Evolutionary conservation across 30 jellyfish, hydroid and myxozoan species (phyloP), one percentile per base, ranked within the genome.

Genomic region (Pelagia noctiluca): DNA sequence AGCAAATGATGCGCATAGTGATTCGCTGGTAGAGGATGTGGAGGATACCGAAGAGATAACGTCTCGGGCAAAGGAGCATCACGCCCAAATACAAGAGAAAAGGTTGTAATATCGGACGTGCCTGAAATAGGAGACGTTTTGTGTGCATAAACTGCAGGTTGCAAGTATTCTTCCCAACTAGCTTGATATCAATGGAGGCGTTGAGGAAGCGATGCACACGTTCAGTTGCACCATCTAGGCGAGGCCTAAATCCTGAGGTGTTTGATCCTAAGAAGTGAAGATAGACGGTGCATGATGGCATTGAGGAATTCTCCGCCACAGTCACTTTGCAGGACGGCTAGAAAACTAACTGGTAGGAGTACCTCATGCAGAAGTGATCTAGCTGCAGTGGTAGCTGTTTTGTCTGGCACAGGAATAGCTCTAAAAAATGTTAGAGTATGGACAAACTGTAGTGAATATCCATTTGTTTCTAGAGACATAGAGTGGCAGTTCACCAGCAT

Each of bases 111-210:
- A 18, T 75, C 77, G 18, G n/a, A n/a, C n/a, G n/a, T n/a, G n/a
- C n/a, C n/a, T 46, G 90, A 37, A n/a, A 79, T 30, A 1, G 90
- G 62, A 11, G 90, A 16, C 1, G 90, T 79, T 54, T 79, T 61
- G 26, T 79, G 90, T 29, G 90, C 90, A 25, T 79, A 63, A 32
- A 79, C 83, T 23, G 90, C 90, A 13, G 90, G 90, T 49, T 62
- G 90, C 34, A 79, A 24, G 37, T 3, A 36, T 21, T 48, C 73
- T 63, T 79, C 82, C 90, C 90, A 63, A 13, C 63, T 57, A 2
- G 22, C 82, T 32, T 61, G 82, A 28, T 79, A 12, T 77, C 82
- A 13, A 79, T 79, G 19, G 90, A 81, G 61, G 74, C 49, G 75
- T 79, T 78, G 3, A 31, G 71, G 22, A 79, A 79, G 18, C 83